Conservation (phyloP, 2,888 invertebrate species). For the Lithophane leautieri region DNA sequence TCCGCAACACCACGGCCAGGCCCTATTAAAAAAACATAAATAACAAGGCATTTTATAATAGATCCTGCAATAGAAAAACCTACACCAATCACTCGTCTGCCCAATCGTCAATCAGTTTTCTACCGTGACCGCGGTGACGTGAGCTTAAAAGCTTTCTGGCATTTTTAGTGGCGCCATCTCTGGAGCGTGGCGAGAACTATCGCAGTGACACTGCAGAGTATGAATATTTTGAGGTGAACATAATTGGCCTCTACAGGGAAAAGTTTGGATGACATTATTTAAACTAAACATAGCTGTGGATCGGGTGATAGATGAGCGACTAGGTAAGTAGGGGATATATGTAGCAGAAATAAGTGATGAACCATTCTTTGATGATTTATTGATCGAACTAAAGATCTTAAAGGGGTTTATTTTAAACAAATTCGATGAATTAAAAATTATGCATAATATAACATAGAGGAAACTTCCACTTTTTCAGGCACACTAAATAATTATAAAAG, state of each 20-base stretch:
- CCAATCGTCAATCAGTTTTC: slow-evolving; percentile 64
- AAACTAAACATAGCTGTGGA: not conserved
- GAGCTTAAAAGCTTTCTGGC: slow-evolving; percentile 81
- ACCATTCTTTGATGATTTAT: not conserved
- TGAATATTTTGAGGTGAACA: slow-evolving; percentile 28
- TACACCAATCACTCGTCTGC: slow-evolving; percentile 50
- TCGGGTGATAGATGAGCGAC: not conserved
- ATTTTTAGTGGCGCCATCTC: slow-evolving; percentile 76
- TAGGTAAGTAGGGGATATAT: not conserved
- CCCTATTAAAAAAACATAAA: not conserved
- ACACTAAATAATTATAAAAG: not conserved
- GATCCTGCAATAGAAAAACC: not conserved
- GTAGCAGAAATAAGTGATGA: not conserved
- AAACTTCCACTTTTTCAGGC: not conserved
- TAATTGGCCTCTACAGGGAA: slow-evolving; percentile 16
- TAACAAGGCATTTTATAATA: not conserved
- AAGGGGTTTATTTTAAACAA: not conserved
- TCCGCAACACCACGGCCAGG: not conserved
- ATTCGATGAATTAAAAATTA: not conserved
- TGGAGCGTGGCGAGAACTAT: slow-evolving; percentile 44
- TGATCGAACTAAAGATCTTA: not conserved
- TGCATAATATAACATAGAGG: not conserved
- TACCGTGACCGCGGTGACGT: slow-evolving; percentile 72
- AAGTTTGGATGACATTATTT: not conserved
- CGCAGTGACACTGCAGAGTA: slow-evolving; percentile 59